Evolutionary conservation across 2,797 vertebrate species (phyloP).

Genomic region (Rhabdophis nuchalis): DNA sequence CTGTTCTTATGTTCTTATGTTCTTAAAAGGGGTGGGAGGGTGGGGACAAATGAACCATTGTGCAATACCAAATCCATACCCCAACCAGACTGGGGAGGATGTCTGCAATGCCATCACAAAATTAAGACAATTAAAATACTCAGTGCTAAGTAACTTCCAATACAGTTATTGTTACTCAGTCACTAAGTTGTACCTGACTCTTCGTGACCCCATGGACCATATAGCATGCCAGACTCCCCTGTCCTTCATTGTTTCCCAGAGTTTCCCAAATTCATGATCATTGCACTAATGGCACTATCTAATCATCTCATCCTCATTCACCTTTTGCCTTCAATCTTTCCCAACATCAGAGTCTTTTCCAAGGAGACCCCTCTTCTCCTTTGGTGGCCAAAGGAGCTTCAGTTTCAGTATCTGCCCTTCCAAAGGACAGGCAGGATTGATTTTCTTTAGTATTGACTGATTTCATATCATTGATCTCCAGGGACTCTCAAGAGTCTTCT

Average conservation of each 20-base stretch:
- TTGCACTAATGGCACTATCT: background rate
- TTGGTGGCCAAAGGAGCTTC: background rate
- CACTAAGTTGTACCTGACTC: background rate
- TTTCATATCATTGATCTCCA: background rate
- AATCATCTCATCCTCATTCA: background rate
- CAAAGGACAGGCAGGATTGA: background rate
- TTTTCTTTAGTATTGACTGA: background rate
- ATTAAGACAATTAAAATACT: background rate
- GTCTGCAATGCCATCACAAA: background rate
- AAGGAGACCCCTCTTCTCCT: background rate
- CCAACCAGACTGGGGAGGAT: background rate
- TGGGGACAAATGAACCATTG: background rate
- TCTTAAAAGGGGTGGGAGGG: too few relatives aligned
- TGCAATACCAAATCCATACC: background rate
- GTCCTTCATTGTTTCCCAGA: background rate
- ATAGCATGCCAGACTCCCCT: background rate
- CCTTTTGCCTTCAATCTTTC: background rate
- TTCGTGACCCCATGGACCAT: background rate
- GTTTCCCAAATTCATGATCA: background rate
- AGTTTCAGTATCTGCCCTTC: background rate
- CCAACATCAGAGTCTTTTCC: background rate
- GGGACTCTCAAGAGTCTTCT: background rate
- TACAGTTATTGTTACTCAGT: background rate
- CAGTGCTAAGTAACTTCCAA: background rate
- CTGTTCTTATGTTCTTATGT: too few relatives aligned